Base-by-base conservation (phyloP, 2,797 vertebrate genomes). In the Sebastes matsubarae region DNA sequence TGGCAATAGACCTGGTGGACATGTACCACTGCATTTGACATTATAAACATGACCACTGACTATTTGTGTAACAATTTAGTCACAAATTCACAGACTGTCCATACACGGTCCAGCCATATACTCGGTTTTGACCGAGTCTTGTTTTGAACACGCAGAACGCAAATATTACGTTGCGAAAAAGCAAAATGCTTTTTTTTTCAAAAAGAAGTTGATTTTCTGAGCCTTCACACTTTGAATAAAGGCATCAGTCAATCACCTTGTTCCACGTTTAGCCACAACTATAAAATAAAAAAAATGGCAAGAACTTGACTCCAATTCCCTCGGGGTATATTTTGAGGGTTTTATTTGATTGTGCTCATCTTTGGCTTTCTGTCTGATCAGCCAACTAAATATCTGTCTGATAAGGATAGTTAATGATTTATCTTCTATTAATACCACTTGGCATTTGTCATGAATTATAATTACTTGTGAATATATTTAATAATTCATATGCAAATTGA, bases 401-500 rank as follows among this genome's bases (percentile, higher is more conserved):
- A 83, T 76, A 10, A 72, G 34, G 30, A 63, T 6, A 68, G 42
- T 77, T 82, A 3, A 9, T 27, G 8, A 68, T 81, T 68, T 54
- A 55, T 30, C 29, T 57, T 38, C 60, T 4, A 9, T 52, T n/a
- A 52, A 66, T 74, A 54, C 13, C 22, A 60, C 59, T 73, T 68
- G 57, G 8, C 42, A 70, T 65, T 77, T 81, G 54, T 77, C 57
- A 29, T 50, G 4, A 81, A 64, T 83, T 67, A 36, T 75, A 69
- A 87, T 89, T 67, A 80, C 74, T 69, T 59, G 2, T 38, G 50
- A 77, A 84, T 84, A 73, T 75, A 74, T 87, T 93, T 80, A 93
- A 94, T 91, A 92, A 94, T 94, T 91, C 80, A 94, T 81, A 87
- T 85, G 82, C 75, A 90, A 89, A 90, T 77, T 82, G 80, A 87